Conservation (phyloP, 2,113 vertebrate species). For the Cyanistes caeruleus region DNA sequence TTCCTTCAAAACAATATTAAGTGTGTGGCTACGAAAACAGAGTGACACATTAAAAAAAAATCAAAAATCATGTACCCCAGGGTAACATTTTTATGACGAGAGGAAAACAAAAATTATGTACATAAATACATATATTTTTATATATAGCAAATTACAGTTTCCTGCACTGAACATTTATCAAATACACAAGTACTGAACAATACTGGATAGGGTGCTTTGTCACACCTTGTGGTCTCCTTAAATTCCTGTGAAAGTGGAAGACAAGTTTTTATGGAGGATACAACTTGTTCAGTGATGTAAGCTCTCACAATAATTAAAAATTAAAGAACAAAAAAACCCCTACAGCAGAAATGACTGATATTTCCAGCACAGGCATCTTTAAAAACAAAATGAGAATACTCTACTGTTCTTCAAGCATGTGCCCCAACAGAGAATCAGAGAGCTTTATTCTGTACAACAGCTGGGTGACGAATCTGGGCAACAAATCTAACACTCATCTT, state of each 20-base stretch:
- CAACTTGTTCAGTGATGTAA: conserved; percentile 72
- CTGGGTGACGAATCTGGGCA: background rate
- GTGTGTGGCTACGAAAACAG: conserved; percentile 58
- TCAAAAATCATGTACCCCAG: conserved; percentile 66
- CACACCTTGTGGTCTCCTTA: conserved; percentile 46
- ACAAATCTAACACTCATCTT: background rate
- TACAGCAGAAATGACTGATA: background rate
- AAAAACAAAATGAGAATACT: background rate
- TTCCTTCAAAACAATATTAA: conserved; percentile 43
- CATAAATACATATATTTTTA: conserved; percentile 64
- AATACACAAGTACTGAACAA: conserved; percentile 72
- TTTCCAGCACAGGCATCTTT: conserved; percentile 24
- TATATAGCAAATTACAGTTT: conserved; percentile 76
- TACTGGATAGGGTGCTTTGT: conserved; percentile 65
- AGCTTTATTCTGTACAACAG: background rate
- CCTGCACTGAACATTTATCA: conserved; percentile 74
- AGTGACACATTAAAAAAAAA: conserved; percentile 11
- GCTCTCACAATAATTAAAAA: conserved; percentile 22
- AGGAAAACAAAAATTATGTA: conserved; percentile 67
- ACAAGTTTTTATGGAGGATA: conserved; percentile 63
- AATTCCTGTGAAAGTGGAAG: conserved; percentile 73
- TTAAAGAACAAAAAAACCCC: background rate
- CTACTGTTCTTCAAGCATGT: background rate
- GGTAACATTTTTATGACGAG: conserved; percentile 54
- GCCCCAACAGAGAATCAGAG: background rate